Conservation (phyloP, 2,888 invertebrate genomes). For the Agrilus cyanescens region DNA sequence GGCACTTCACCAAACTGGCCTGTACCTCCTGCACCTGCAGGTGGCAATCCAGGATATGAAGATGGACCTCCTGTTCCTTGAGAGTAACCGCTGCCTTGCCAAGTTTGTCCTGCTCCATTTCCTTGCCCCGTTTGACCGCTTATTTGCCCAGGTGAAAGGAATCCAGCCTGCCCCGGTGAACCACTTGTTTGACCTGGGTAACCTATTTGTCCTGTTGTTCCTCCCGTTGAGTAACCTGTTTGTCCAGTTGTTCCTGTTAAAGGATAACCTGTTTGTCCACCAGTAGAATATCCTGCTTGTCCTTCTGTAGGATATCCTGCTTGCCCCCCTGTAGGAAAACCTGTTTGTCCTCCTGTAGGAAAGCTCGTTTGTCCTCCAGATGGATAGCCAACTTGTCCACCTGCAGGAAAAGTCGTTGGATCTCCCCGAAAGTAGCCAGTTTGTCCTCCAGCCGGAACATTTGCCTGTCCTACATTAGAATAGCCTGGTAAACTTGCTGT, state of each 20-base stretch:
- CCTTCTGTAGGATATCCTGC: not conserved
- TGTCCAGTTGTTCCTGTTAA: conserved; percentile 9
- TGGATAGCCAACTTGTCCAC: conserved; percentile 3
- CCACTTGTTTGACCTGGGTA: conserved; percentile 11
- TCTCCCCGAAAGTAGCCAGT: conserved; percentile 11
- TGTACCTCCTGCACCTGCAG: not conserved
- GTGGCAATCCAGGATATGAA: conserved; percentile 9
- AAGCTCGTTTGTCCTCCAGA: not conserved
- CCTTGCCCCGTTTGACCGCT: conserved; percentile 6
- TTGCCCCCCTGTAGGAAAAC: no score
- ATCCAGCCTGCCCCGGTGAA: conserved; percentile 12
- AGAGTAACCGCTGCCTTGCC: conserved; percentile 5
- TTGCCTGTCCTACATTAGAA: conserved; percentile 9
- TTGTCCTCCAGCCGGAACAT: conserved; percentile 10
- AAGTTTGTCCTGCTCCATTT: conserved; percentile 7
- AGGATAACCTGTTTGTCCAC: not conserved
- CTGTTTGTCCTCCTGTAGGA: no score
- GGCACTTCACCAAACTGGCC: not conserved
- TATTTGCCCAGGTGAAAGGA: conserved; percentile 6
- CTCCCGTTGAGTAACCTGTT: conserved; percentile 2
- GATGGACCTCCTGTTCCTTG: conserved; percentile 10
- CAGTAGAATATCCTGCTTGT: conserved; percentile 1
- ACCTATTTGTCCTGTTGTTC: conserved; percentile 6
- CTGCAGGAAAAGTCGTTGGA: conserved; percentile 6
- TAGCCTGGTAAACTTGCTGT: not conserved